Conservation (phyloP, 2,113 vertebrate genomes). For the Gallinago undulata region DNA sequence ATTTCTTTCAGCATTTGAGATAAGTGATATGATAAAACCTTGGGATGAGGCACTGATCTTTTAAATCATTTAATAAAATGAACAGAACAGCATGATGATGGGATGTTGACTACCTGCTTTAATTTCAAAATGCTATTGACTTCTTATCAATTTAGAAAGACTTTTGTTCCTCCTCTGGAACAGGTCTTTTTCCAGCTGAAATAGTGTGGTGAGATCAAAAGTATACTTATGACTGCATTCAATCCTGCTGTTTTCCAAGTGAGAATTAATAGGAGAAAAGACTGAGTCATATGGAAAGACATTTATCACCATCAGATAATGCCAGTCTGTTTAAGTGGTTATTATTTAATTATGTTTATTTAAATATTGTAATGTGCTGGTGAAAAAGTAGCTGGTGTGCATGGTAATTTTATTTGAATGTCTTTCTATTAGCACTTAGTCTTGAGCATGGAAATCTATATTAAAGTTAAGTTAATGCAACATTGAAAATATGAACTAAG, state of each 20-base stretch:
- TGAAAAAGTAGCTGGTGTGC: not conserved
- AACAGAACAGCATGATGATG: not conserved
- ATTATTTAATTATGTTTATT: not conserved
- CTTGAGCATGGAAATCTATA: not conserved
- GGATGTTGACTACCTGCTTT: not conserved
- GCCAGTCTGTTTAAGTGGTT: not conserved
- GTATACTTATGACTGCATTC: not conserved
- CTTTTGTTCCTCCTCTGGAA: not conserved
- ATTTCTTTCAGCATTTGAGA: not conserved
- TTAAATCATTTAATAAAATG: not conserved
- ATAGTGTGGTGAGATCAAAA: not conserved
- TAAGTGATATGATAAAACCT: not conserved
- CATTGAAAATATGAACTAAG: not conserved
- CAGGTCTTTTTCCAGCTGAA: not conserved
- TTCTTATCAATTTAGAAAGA: not conserved
- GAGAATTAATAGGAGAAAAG: not conserved
- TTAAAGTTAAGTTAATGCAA: not conserved
- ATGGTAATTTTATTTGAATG: not conserved
- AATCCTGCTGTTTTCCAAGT: not conserved
- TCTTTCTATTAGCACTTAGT: not conserved
- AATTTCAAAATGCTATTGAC: not conserved
- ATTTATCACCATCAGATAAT: not conserved
- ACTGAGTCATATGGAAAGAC: not conserved
- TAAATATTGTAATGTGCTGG: not conserved
- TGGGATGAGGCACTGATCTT: not conserved